These are phyloP conservation scores for Dasypogon diadema DNA, from an alignment of 2,888 invertebrate genomes.

Conservation along the genomic window DNA sequence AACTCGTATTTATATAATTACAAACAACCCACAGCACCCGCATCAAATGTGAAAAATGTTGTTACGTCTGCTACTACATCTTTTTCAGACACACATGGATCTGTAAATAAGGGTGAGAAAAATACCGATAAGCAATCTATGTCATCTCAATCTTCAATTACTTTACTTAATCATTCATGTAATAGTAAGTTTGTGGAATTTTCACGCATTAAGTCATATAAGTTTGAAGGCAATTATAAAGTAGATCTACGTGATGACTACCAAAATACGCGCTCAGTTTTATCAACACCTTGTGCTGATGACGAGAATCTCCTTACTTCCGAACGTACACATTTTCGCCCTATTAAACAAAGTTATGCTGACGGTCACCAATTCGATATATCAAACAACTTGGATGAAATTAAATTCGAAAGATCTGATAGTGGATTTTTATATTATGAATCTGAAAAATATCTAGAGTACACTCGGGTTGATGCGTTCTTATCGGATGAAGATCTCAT, in stretches of 20 bases:
- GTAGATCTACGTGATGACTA: conserved; percentile 15
- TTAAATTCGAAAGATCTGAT: conserved; percentile 76
- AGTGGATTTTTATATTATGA: conserved; percentile 75
- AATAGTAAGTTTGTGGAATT: conserved; percentile 62
- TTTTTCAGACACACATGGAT: conserved; percentile 56
- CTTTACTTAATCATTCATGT: conserved; percentile 62
- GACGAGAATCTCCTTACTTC: conserved; percentile 81
- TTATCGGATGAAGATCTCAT: conserved; percentile 59
- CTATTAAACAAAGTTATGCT: conserved; percentile 76
- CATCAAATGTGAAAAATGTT: conserved; percentile 49
- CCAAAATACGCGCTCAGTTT: background rate
- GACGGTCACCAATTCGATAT: conserved; percentile 83
- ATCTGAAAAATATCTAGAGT: conserved; percentile 66
- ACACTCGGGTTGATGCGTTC: conserved; percentile 60
- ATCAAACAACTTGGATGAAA: conserved; percentile 72
- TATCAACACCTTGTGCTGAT: conserved; percentile 53
- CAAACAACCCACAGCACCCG: conserved; percentile 51
- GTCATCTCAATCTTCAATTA: conserved; percentile 56
- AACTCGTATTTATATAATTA: conserved; percentile 56
- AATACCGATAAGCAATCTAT: conserved; percentile 55
- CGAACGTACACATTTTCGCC: conserved; percentile 85
- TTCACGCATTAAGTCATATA: conserved; percentile 60
- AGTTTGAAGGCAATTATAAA: conserved; percentile 31
- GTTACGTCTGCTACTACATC: conserved; percentile 37
- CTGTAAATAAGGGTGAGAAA: conserved; percentile 54